Percentiles rank a stretch among this genome's conserved stretches.
Evolutionary conservation across 2,797 vertebrate species (phyloP).

Genomic region (Discoglossus pictus): DNA sequence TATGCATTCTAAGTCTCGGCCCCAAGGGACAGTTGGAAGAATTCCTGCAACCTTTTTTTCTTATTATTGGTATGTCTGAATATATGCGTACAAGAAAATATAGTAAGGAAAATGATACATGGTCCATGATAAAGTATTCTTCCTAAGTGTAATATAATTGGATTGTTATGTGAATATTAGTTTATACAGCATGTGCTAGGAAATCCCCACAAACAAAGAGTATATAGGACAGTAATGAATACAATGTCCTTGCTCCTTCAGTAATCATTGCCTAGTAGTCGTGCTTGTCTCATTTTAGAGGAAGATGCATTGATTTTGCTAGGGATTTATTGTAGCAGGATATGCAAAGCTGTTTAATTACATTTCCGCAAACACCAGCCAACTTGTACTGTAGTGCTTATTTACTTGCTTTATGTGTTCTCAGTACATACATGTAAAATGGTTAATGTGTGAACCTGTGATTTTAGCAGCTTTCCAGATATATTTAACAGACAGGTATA

Average conservation of each 20-base stretch:
- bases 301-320: constrained; percentile 20
- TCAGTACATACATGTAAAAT: neutral
- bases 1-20: too few species aligned
- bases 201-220: too few species aligned
- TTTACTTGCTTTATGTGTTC: neutral
- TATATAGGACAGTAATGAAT: too few species aligned
- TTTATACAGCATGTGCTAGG: too few species aligned
- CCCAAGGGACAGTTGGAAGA: too few species aligned
- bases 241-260: neutral
- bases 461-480: neutral
- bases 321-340: constrained; percentile 13
- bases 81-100: too few species aligned
- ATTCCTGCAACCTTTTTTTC: too few species aligned
- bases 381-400: neutral
- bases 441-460: neutral
- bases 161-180: too few species aligned
- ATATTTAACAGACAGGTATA: neutral
- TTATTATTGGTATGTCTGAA: too few species aligned
- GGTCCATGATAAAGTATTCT: too few species aligned
- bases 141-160: too few species aligned
- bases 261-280: constrained; percentile 16
- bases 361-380: neutral
- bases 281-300: neutral
- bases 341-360: constrained; percentile 18
- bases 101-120: too few species aligned